Evolutionary conservation across 2,113 vertebrate genomes (phyloP), one percentile per base, ranked within the genome.

Genomic region (Marmota flaviventris): DNA sequence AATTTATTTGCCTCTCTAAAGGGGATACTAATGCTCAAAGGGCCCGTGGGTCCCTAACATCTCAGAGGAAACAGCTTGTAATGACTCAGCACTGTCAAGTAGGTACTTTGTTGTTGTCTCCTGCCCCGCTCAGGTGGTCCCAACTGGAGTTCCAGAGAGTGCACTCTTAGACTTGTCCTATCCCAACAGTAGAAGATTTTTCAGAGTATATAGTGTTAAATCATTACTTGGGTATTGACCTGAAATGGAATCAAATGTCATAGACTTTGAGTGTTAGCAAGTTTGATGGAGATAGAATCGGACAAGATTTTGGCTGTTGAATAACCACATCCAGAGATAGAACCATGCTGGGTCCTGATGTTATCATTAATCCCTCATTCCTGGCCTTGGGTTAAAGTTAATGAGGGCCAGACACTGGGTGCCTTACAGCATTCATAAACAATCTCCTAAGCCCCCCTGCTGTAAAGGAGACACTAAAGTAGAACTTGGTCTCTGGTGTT

Each of bases 51-150:
- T 91, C 48, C 91, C 5, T 63, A 29, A 24, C 53, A 8, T 42
- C 20, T 77, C 85, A 4, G 94, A 96, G 85, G 90, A 83, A 82
- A 81, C 75, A 3, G 89, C 89, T 95, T 39, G 95, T 24, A 97
- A 97, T 98, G 98, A 98, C 98, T 99, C 98, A 98, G 98, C 98
- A 98, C 96, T 27, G 97, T 85, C 22, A n/a, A 39, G 95, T 73
- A 25, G 73, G 96, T 82, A 85, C 25, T 97, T 85, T 67, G 96
- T 61, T 61, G 5, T 82, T 65, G 51, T 72, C 61, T 9, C 37
- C 51, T 73, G 76, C 67, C 63, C 14, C 2, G 25, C 2, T 69
- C 90, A 53, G 93, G 96, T 90, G 88, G 91, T 95, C 89, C 25
- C 5, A 85, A 72, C 32, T 91, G 51, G 86, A 94, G 78, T 12